Base-by-base conservation (phyloP, 64 coral and sea anemone genomes). In the Exaiptasia diaphana region DNA sequence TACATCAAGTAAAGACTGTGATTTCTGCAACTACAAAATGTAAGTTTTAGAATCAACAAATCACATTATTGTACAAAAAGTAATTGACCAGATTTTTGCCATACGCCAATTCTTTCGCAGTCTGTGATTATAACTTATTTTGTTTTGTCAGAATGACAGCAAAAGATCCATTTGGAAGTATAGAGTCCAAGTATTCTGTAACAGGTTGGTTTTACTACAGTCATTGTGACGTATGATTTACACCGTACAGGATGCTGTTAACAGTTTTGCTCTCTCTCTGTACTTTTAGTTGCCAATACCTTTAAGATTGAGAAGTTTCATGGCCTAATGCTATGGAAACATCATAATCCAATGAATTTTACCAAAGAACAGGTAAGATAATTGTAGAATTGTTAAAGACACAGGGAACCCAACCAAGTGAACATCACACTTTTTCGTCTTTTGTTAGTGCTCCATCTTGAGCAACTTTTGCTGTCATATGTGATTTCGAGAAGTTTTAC, bases 281-380 rank as follows among this genome's bases (percentile, higher is more conserved):
- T 14, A 53, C 9, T 78, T 87, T 23, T 53, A 99, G 95, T 93
- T 46, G 82, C 90, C 24, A 99, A 99, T 68, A 99, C 95, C 2
- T 99, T 99, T 64, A 99, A 99, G 32, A 77, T 99, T 15, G 95
- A 99, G 32, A 92, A 88, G 41, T 99, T 99, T 67, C 95, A 99
- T 52, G 70, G 95, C 17, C 77, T 99, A 27, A 78, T 87, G 35
- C 58, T 99, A 52, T 89, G 70, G 74, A 88, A 81, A 28, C 95
- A 89, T 24, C 95, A 99, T 31, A 86, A 92, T 59, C 95, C 95
- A 13, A 71, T 93, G 2, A 53, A 85, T 20, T 89, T 99, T 24
- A 74, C 64, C 17, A 50, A 93, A 85, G 79, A 99, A 30, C 44
- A 93, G 80, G 95, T 97, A 50, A 41, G 70, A 64, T 18, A n/a